phyloP scores from a whole-genome alignment of 2,888 invertebrate species.

The Perizoma affinitatum region DNA sequence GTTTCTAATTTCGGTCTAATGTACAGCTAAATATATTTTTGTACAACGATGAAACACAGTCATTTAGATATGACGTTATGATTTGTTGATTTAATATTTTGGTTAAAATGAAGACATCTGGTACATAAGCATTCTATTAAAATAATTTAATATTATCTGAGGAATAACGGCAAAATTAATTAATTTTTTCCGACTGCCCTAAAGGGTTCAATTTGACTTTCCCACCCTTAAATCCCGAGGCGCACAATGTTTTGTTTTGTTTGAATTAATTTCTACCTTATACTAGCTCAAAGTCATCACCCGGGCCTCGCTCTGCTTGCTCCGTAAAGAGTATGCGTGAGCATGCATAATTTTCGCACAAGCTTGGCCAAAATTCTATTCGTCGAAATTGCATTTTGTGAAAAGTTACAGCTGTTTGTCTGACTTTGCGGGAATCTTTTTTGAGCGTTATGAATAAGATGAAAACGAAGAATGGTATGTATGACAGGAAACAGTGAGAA shows the following conservation, averaged over 20 bases:
- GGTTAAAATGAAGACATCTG: not conserved
- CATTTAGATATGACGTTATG: too few relatives aligned
- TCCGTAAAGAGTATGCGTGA: slow-evolving; percentile 8
- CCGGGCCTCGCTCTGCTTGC: not conserved
- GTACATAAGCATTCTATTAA: not conserved
- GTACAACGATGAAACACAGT: too few relatives aligned
- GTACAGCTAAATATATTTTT: too few relatives aligned
- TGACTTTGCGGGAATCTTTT: slow-evolving; percentile 13
- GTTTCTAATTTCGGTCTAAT: too few relatives aligned
- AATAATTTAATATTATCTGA: slow-evolving; percentile 11
- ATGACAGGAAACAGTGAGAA: too few relatives aligned
- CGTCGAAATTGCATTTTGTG: slow-evolving; percentile 21
- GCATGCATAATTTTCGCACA: slow-evolving; percentile 16
- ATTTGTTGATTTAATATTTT: too few relatives aligned
- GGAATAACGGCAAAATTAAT: slow-evolving; percentile 2
- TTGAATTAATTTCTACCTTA: slow-evolving; percentile 14
- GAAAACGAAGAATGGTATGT: not conserved
- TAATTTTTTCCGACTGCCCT: slow-evolving; percentile 6
- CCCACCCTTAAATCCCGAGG: slow-evolving; percentile 3
- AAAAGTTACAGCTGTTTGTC: slow-evolving; percentile 17
- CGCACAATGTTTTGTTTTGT: slow-evolving; percentile 12
- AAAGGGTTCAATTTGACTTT: slow-evolving; percentile 8
- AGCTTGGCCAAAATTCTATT: slow-evolving; percentile 18
- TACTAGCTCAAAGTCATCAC: slow-evolving; percentile 7
- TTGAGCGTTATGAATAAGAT: not conserved